Evolutionary conservation across 1,140 invertebrate genomes (phyloP).

Genomic region (Fopius arisanus): DNA sequence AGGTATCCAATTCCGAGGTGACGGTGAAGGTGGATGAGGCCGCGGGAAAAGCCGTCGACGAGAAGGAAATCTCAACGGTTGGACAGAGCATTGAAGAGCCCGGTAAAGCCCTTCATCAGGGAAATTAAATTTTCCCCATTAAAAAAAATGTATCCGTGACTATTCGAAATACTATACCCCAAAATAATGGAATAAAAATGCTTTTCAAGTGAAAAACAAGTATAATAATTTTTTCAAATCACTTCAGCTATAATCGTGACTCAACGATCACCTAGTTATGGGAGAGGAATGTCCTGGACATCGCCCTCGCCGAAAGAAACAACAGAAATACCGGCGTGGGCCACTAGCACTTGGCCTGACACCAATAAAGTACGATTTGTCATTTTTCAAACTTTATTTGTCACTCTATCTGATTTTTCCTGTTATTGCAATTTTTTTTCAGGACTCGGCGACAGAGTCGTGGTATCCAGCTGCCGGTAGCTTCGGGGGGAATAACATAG

Average conservation of each 20-base stretch:
- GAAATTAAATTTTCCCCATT: too few relatives aligned
- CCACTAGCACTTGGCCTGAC: constrained; percentile 53
- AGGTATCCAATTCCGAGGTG: constrained; percentile 32
- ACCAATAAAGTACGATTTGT: constrained; percentile 36
- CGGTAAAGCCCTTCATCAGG: background rate
- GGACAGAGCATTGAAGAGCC: constrained; percentile 27
- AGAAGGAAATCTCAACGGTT: constrained; percentile 29
- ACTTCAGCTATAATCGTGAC: constrained; percentile 40
- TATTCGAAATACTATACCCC: too few relatives aligned
- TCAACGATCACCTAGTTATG: constrained; percentile 57
- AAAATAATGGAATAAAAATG: background rate
- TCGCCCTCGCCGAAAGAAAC: constrained; percentile 40
- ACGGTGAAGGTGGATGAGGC: constrained; percentile 31
- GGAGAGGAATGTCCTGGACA: constrained; percentile 61
- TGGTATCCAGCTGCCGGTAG: constrained; percentile 66
- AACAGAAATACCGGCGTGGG: constrained; percentile 58
- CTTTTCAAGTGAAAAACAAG: background rate
- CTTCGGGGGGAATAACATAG: constrained; percentile 66
- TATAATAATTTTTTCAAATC: background rate
- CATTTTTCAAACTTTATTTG: constrained; percentile 13
- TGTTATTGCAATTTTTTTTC: background rate
- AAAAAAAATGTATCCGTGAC: too few relatives aligned
- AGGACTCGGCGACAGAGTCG: constrained; percentile 55
- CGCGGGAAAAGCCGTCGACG: constrained; percentile 32
- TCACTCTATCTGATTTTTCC: background rate